Evolutionary conservation across 2,888 invertebrate genomes (phyloP).

Genomic region (Protophormia terraenovae): DNA sequence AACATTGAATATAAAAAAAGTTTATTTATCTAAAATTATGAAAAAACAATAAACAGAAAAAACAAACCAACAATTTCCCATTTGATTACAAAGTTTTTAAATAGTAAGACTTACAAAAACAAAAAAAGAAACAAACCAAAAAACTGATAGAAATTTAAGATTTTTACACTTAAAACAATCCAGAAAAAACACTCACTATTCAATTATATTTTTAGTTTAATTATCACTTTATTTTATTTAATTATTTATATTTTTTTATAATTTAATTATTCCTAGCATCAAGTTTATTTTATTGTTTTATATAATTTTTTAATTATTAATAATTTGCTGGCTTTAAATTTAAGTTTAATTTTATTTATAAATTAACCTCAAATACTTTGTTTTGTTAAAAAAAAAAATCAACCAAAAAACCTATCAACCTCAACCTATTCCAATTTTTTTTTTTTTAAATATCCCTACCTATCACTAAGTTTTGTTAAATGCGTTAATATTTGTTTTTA

Average conservation of each 20-base stretch:
- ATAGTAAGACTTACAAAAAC: background rate
- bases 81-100: slow-evolving; percentile 62
- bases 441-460: slow-evolving; percentile 57
- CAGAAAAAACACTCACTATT: slow-evolving; percentile 56
- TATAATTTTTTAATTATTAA: slow-evolving; percentile 37
- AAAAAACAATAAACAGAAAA: slow-evolving; percentile 16
- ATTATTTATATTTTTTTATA: slow-evolving; percentile 2
- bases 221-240: slow-evolving; percentile 32
- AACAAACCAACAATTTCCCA: slow-evolving; percentile 56
- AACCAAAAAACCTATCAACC: background rate
- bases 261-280: slow-evolving; percentile 55
- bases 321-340: slow-evolving; percentile 59
- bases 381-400: slow-evolving; percentile 65
- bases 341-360: slow-evolving; percentile 52
- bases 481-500: slow-evolving; percentile 63
- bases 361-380: slow-evolving; percentile 63
- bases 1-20: slow-evolving; percentile 67
- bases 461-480: slow-evolving; percentile 60
- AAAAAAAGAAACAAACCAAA: background rate
- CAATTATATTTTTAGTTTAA: slow-evolving; percentile 51
- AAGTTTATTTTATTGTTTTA: slow-evolving; percentile 27
- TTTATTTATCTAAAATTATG: slow-evolving; percentile 41
- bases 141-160: slow-evolving; percentile 35
- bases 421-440: slow-evolving; percentile 70
- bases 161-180: slow-evolving; percentile 42